phyloP scores from a whole-genome alignment of 2,888 invertebrate genomes.

The Aethes cnicana region DNA sequence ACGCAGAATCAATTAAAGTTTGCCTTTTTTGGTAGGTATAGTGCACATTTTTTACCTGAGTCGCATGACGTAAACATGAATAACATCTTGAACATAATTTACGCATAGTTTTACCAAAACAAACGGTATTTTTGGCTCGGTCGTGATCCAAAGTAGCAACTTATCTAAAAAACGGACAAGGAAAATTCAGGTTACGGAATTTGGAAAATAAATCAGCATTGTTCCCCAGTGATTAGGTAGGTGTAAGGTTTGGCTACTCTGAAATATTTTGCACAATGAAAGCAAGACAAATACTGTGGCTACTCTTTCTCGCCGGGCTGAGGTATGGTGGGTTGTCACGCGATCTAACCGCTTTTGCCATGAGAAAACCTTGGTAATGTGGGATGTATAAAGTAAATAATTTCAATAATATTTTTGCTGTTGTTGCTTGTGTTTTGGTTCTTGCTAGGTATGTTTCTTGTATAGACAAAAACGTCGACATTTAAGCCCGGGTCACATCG shows the following conservation, averaged over 20 bases:
- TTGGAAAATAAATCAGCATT: slow-evolving; percentile 41
- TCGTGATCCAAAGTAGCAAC: background rate
- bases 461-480: too few relatives aligned
- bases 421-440: too few relatives aligned
- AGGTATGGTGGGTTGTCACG: slow-evolving; percentile 65
- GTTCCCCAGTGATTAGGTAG: slow-evolving; percentile 36
- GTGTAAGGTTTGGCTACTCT: slow-evolving; percentile 23
- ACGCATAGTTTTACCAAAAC: too few relatives aligned
- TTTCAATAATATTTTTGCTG: slow-evolving; percentile 4
- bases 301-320: slow-evolving; percentile 64
- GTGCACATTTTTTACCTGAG: too few relatives aligned
- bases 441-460: too few relatives aligned
- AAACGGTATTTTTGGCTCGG: too few relatives aligned
- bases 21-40: background rate
- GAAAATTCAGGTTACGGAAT: background rate
- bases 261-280: slow-evolving; percentile 71
- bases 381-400: slow-evolving; percentile 6
- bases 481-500: too few relatives aligned
- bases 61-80: too few relatives aligned
- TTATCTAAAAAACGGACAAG: background rate
- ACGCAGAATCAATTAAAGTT: slow-evolving; percentile 5
- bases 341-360: slow-evolving; percentile 49
- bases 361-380: slow-evolving; percentile 26
- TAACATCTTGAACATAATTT: too few relatives aligned
- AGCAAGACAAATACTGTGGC: slow-evolving; percentile 71